These are phyloP conservation scores for Tachina lurida DNA, from an alignment of 2,888 invertebrate species.

Conservation along the genomic window DNA sequence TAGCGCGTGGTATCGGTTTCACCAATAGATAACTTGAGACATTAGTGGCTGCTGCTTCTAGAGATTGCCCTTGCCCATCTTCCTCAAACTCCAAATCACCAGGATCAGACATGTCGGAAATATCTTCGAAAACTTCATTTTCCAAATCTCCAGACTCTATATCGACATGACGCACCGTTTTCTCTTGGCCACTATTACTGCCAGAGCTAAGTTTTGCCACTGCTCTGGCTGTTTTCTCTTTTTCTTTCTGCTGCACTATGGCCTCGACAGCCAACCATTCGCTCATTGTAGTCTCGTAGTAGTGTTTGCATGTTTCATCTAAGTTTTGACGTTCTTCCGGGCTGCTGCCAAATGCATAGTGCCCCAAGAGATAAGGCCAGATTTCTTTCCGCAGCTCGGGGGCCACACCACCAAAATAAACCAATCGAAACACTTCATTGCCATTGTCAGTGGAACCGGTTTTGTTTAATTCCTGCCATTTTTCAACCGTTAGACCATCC, in stretches of 20 bases:
- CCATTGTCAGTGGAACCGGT: slow-evolving; percentile 86
- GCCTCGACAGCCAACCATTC: slow-evolving; percentile 98
- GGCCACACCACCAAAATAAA: slow-evolving; percentile 94
- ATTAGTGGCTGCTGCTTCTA: slow-evolving; percentile 54
- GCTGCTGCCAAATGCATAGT: slow-evolving; percentile 88
- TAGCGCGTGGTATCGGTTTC: slow-evolving; percentile 80
- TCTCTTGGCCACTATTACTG: slow-evolving; percentile 85
- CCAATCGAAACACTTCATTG: slow-evolving; percentile 90
- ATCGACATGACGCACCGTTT: slow-evolving; percentile 83
- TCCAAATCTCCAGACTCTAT: slow-evolving; percentile 85
- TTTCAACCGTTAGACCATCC: slow-evolving; percentile 89
- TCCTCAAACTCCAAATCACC: slow-evolving; percentile 81
- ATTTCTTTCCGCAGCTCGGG: slow-evolving; percentile 90
- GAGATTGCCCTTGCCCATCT: slow-evolving; percentile 72
- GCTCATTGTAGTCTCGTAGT: slow-evolving; percentile 95
- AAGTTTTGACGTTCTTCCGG: slow-evolving; percentile 86
- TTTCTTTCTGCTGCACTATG: slow-evolving; percentile 92
- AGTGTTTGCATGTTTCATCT: slow-evolving; percentile 87
- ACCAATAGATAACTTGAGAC: slow-evolving; percentile 73
- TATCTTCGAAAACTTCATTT: slow-evolving; percentile 84
- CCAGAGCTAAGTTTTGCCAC: slow-evolving; percentile 93
- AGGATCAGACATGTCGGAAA: slow-evolving; percentile 84
- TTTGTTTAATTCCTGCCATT: slow-evolving; percentile 89
- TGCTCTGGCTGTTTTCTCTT: slow-evolving; percentile 92
- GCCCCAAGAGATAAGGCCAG: slow-evolving; percentile 95